These are phyloP conservation scores for Terrapene triunguis DNA, from an alignment of 2,113 vertebrate species.

Conservation along the genomic window DNA sequence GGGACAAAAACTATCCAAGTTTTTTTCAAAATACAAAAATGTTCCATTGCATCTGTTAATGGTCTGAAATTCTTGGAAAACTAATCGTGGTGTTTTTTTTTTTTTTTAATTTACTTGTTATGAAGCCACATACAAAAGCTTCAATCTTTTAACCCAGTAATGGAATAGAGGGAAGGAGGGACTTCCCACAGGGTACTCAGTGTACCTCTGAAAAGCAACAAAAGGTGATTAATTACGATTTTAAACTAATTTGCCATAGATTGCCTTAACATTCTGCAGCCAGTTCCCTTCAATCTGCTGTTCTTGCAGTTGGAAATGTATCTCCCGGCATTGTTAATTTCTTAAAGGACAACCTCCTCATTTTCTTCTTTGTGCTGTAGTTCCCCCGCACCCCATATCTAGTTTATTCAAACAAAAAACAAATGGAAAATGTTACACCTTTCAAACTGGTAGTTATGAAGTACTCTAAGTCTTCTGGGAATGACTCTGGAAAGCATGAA, in stretches of 20 bases:
- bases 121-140: slow-evolving; percentile 53
- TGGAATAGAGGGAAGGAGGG: slow-evolving; percentile 12
- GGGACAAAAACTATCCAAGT: slow-evolving; percentile 20
- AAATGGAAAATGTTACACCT: slow-evolving; percentile 55
- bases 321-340: slow-evolving; percentile 16
- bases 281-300: slow-evolving; percentile 29
- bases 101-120: slow-evolving; percentile 37
- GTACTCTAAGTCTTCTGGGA: not conserved
- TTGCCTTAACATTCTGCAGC: slow-evolving; percentile 45
- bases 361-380: not conserved
- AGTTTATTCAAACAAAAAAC: slow-evolving; percentile 39
- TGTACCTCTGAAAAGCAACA: slow-evolving; percentile 56
- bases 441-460: not conserved
- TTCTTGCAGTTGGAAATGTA: slow-evolving; percentile 9
- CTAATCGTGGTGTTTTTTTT: slow-evolving; percentile 65
- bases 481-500: not conserved
- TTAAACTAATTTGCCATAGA: slow-evolving; percentile 66
- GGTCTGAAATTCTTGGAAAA: slow-evolving; percentile 53
- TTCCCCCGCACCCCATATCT: not conserved
- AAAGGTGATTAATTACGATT: slow-evolving; percentile 68
- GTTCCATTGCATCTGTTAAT: slow-evolving; percentile 23
- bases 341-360: slow-evolving; percentile 32
- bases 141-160: slow-evolving; percentile 56
- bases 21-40: slow-evolving; percentile 22
- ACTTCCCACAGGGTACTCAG: slow-evolving; percentile 35